phyloP scores from a whole-genome alignment of 2,888 invertebrate species.

The Vanessa cardui region DNA sequence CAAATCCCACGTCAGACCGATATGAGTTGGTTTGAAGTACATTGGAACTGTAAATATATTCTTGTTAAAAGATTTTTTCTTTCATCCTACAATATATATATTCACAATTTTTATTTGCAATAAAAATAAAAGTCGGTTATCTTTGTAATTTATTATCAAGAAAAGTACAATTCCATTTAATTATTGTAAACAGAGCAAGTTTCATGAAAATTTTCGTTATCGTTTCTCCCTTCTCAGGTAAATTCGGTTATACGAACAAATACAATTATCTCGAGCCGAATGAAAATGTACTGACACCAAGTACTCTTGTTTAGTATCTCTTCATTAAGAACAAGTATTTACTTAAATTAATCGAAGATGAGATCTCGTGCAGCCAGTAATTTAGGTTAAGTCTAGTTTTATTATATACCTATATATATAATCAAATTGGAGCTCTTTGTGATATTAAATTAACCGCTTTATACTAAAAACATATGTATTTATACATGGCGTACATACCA shows the following conservation, averaged over 20 bases:
- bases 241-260: conserved; percentile 45
- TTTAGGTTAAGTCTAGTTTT: conserved; percentile 36
- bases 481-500: no score
- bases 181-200: conserved; percentile 25
- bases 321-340: conserved; percentile 73
- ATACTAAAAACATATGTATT: no score
- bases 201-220: conserved; percentile 28
- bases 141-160: background rate
- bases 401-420: no score
- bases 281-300: conserved; percentile 45
- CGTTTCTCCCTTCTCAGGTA: conserved; percentile 30
- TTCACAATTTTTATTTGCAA: background rate
- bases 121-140: background rate
- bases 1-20: no score
- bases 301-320: conserved; percentile 63
- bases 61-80: no score
- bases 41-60: no score
- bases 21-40: no score
- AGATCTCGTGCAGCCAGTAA: conserved; percentile 33
- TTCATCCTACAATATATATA: background rate
- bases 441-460: no score
- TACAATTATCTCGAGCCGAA: conserved; percentile 41
- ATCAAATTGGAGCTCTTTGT: no score
- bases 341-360: conserved; percentile 63
- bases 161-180: conserved; percentile 15